A percentile compares a stretch with the other conserved stretches of the same genome.
phyloP scores from a whole-genome alignment of 2,797 vertebrate species.

The Chloroceryle inda region DNA sequence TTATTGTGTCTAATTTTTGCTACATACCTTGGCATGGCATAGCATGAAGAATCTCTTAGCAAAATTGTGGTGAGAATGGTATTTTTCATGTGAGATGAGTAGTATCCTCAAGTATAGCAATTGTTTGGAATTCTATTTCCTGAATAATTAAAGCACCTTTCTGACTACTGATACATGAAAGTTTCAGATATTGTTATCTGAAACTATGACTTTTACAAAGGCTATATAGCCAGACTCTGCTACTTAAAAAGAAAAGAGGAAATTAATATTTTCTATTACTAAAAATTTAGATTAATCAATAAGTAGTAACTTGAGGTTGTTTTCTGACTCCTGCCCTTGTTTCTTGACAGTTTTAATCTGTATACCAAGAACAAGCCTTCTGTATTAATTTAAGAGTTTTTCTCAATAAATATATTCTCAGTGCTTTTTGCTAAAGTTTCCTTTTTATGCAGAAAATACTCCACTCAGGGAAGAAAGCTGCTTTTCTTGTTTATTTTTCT shows the following conservation, averaged over 20 bases:
- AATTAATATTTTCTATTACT: background rate
- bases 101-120: background rate
- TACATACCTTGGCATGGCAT: background rate
- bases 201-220: background rate
- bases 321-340: background rate
- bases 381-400: background rate
- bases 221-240: background rate
- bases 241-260: conserved; percentile 4
- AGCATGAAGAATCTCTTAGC: background rate
- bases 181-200: background rate
- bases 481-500: background rate
- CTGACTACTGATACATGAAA: background rate
- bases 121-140: background rate
- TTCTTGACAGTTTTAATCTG: background rate
- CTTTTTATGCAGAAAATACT: background rate
- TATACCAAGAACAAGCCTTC: background rate
- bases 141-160: conserved; percentile 5
- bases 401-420: background rate
- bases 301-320: background rate
- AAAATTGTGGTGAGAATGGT: background rate
- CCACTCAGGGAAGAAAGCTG: background rate
- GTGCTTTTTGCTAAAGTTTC: background rate
- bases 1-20: background rate
- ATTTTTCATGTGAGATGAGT: background rate
- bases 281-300: background rate